Base-by-base conservation (phyloP, 2,113 vertebrate species). In the Baryphthengus martii region DNA sequence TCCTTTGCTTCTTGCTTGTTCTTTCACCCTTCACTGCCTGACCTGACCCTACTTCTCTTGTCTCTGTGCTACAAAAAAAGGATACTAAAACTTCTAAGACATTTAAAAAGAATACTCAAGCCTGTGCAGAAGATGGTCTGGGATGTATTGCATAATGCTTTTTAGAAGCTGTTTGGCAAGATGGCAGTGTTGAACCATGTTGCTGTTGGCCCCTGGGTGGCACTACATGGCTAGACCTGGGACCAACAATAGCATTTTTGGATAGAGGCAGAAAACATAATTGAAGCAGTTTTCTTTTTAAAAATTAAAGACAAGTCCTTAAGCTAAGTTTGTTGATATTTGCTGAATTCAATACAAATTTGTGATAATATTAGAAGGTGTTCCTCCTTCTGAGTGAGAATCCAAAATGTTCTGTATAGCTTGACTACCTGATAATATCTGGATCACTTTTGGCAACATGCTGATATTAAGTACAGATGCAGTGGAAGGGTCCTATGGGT, bases 151-250 rank as follows among this genome's bases (percentile, higher is more conserved):
- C 73, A 50, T 95, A 86, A 93, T 88, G 86, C 42, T 75, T 97
- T 95, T 92, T 88, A 83, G 88, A 97, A 91, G 78, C 62, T 90
- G 33, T 66, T 95, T 96, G 95, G 85, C 65, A 95, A 96, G 96
- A 95, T 73, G 81, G 58, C 80, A 92, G 68, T 84, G 50, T 87
- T 95, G 90, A 96, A 96, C 78, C 70, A 42, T 96, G 85, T 97
- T 97, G 78, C 62, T 74, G 66, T 82, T 97, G 95, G 95, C 97
- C 98, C 97, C 98, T 98, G 97, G 98, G 97, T 98, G 98, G 98
- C 98, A 97, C 95, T 98, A 94, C 93, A n/a, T 95, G 97, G 97
- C 97, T 94, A 92, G 92, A 87, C 74, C 97, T 97, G 91, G 88
- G 95, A 90, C 72, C 91, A 96, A 40, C 55, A 96, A 91, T 94